Conservation (phyloP, 2,113 vertebrate species). For the Podarcis cretensis region DNA sequence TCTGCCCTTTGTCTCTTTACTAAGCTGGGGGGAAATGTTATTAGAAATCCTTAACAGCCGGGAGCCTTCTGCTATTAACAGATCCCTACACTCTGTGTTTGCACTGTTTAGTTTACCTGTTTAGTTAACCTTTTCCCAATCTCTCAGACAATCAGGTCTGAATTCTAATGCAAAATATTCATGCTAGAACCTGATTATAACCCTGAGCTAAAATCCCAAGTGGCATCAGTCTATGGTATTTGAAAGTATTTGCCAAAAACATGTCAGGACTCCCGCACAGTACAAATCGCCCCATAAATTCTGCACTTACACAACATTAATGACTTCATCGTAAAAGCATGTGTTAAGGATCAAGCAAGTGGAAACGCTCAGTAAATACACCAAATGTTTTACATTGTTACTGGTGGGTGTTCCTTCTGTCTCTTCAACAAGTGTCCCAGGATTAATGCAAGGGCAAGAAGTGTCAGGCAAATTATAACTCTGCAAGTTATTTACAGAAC, state of each 20-base stretch:
- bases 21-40: constrained; percentile 35
- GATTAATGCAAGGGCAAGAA: constrained; percentile 60
- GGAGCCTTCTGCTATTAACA: constrained; percentile 48
- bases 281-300: constrained; percentile 69
- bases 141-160: constrained; percentile 60
- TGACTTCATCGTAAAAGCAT: constrained; percentile 72
- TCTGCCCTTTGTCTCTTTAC: constrained; percentile 28
- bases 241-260: constrained; percentile 69
- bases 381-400: constrained; percentile 69
- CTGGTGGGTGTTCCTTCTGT: constrained; percentile 64
- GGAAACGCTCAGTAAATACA: constrained; percentile 68
- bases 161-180: constrained; percentile 65
- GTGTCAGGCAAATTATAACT: constrained; percentile 46
- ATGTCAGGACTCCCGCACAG: constrained; percentile 73
- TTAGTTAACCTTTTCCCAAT: constrained; percentile 68
- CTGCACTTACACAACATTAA: constrained; percentile 60
- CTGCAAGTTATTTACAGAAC: constrained; percentile 53
- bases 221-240: constrained; percentile 69
- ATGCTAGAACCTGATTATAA: constrained; percentile 74
- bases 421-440: constrained; percentile 62
- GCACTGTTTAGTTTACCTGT: constrained; percentile 64
- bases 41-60: constrained; percentile 50
- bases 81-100: not conserved
- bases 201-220: constrained; percentile 72
- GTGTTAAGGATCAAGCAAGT: constrained; percentile 65